A percentile compares a stretch with the other conserved stretches of the same genome.
Conservation (phyloP, 2,113 vertebrate genomes). For the Morone chrysops region DNA sequence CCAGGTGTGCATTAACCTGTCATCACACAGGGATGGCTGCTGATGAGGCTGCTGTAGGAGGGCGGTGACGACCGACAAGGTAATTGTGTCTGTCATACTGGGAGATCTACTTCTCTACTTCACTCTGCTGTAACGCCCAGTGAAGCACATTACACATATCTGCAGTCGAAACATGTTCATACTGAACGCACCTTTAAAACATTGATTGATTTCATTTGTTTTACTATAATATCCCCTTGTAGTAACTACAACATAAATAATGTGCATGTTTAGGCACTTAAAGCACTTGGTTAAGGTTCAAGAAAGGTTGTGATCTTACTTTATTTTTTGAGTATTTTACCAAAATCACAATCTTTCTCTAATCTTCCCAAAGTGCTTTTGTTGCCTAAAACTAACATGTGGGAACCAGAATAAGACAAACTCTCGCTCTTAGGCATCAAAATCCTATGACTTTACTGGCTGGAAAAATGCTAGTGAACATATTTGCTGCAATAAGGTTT, state of each 20-base stretch:
- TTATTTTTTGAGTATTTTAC: neutral
- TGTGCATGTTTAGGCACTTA: neutral
- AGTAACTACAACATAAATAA: neutral
- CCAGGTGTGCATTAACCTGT: conserved; percentile 44
- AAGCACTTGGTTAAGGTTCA: neutral
- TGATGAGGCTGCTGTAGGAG: conserved; percentile 43
- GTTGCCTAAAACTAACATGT: neutral
- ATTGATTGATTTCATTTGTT: neutral
- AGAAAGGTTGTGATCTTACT: neutral
- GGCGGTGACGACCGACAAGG: conserved; percentile 43
- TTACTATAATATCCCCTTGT: neutral
- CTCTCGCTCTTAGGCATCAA: neutral
- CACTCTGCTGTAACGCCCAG: neutral
- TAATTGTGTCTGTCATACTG: conserved; percentile 59
- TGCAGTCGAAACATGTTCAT: no score
- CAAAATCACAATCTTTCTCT: neutral
- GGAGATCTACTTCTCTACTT: neutral
- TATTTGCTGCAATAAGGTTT: no score
- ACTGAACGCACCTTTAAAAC: neutral
- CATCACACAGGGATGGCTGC: conserved; percentile 33
- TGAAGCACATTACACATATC: neutral
- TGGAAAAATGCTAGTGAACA: no score
- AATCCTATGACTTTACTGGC: no score
- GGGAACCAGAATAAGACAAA: no score
- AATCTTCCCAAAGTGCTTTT: neutral